phyloP scores from a whole-genome alignment of 2,113 vertebrate species.

The Felis chaus region DNA sequence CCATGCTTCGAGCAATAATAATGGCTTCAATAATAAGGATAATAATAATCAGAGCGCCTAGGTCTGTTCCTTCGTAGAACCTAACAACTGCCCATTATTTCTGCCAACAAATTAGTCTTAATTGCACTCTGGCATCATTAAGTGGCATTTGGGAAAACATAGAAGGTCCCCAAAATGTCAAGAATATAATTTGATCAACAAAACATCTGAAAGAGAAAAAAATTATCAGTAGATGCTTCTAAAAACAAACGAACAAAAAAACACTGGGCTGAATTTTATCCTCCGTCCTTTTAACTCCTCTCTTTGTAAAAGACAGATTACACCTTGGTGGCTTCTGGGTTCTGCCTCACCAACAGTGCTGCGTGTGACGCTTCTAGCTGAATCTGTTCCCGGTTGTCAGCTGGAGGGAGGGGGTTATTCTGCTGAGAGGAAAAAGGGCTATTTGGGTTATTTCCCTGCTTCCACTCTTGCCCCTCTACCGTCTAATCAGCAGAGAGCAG shows the following conservation, averaged over 20 bases:
- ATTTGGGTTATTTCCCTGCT: slow-evolving; percentile 14
- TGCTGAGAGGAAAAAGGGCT: not conserved
- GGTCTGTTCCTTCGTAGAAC: slow-evolving; percentile 49
- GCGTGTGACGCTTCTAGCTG: not conserved
- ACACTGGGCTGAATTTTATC: slow-evolving; percentile 5
- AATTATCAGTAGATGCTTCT: slow-evolving; percentile 20
- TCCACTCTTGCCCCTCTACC: not conserved
- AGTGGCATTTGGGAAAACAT: slow-evolving; percentile 62
- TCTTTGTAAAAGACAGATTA: slow-evolving; percentile 38
- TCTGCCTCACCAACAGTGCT: slow-evolving; percentile 4
- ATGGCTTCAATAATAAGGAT: slow-evolving; percentile 55
- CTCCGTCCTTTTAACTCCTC: slow-evolving; percentile 45
- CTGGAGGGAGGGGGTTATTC: not conserved
- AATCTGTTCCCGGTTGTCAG: slow-evolving; percentile 35
- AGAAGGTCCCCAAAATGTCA: slow-evolving; percentile 68
- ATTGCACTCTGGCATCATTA: slow-evolving; percentile 67
- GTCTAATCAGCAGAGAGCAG: slow-evolving; percentile 21
- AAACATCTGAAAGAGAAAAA: slow-evolving; percentile 56
- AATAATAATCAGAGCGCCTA: slow-evolving; percentile 15
- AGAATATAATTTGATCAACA: slow-evolving; percentile 72
- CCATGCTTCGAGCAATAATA: slow-evolving; percentile 40
- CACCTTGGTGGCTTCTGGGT: slow-evolving; percentile 16
- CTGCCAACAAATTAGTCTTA: slow-evolving; percentile 75
- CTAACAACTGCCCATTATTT: slow-evolving; percentile 65
- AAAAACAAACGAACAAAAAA: not conserved